Conservation (phyloP, 2,888 invertebrate genomes). For the Tenthredo notha region DNA sequence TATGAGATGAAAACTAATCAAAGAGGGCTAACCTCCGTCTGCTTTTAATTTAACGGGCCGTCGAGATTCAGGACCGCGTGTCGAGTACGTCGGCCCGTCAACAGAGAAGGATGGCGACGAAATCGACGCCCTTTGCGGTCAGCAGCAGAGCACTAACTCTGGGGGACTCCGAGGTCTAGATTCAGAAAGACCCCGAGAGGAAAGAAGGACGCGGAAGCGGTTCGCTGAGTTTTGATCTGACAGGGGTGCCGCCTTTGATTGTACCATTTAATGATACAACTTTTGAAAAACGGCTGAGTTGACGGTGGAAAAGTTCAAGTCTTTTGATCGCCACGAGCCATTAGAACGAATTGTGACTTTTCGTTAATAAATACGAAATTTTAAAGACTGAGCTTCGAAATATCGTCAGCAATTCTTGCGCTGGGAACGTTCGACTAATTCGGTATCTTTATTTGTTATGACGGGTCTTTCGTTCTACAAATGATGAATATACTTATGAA, state of each 20-base stretch:
- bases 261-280: constrained; percentile 4
- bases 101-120: background rate
- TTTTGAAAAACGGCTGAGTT: constrained; percentile 21
- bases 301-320: background rate
- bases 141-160: constrained; percentile 8
- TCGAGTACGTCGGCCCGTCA: background rate
- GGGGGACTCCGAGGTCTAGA: background rate
- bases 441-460: background rate
- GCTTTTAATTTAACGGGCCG: background rate
- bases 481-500: background rate
- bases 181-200: constrained; percentile 7
- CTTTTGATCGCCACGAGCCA: constrained; percentile 11
- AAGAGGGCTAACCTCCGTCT: background rate
- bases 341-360: constrained; percentile 18
- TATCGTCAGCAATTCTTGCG: background rate
- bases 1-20: constrained; percentile 25
- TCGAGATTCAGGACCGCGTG: constrained; percentile 2
- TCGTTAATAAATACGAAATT: background rate
- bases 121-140: constrained; percentile 26
- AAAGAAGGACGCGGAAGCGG: background rate
- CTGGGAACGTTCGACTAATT: background rate
- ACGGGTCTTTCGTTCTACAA: background rate
- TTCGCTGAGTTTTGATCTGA: background rate
- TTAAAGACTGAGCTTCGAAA: background rate
- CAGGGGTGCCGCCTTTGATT: background rate